Evolutionary conservation across 1,140 invertebrate genomes (phyloP).

Genomic region (Lordiphosa stackelbergi): DNA sequence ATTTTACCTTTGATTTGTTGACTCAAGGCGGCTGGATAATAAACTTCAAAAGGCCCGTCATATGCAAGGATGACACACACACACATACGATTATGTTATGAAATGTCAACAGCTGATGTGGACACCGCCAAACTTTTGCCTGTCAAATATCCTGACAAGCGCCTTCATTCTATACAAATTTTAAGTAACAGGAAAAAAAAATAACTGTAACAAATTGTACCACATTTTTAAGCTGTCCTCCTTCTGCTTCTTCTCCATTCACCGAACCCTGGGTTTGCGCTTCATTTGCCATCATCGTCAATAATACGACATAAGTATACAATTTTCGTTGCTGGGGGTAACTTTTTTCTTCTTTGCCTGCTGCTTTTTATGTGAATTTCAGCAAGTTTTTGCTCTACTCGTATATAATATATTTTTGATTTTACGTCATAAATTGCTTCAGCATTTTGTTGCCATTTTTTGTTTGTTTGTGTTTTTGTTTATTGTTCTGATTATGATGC

Average conservation of each 20-base stretch:
- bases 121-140: too few relatives aligned
- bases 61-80: too few relatives aligned
- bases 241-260: neutral
- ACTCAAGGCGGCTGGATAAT: too few relatives aligned
- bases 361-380: conserved; percentile 45
- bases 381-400: conserved; percentile 43
- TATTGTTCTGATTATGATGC: conserved; percentile 49
- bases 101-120: too few relatives aligned
- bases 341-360: neutral
- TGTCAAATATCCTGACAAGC: too few relatives aligned
- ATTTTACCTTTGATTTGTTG: too few relatives aligned
- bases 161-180: too few relatives aligned
- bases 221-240: conserved; percentile 60
- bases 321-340: conserved; percentile 18
- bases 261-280: conserved; percentile 15
- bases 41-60: too few relatives aligned
- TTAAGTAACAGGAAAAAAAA: too few relatives aligned
- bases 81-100: too few relatives aligned
- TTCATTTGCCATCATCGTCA: conserved; percentile 59
- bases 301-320: conserved; percentile 62
- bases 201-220: conserved; percentile 29
- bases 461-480: conserved; percentile 20
- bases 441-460: conserved; percentile 12
- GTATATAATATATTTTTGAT: conserved; percentile 39
- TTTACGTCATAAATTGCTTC: conserved; percentile 44